Conservation (phyloP, 1,140 invertebrate genomes). For the Drosophila mauritiana region DNA sequence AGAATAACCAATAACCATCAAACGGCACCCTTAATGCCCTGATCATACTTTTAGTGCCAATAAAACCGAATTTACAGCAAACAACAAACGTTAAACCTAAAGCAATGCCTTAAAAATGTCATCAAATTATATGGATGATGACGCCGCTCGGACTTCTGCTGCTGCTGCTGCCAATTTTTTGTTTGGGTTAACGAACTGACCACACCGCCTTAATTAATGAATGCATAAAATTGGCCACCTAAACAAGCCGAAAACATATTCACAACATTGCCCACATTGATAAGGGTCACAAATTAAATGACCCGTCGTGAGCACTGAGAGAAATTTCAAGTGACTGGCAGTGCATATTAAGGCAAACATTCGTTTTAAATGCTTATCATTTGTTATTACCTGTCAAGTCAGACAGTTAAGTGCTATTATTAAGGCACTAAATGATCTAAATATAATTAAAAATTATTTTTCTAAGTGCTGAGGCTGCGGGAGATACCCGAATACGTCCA, state of each 20-base stretch:
- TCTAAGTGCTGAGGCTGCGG: conserved; percentile 7
- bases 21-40: conserved; percentile 51
- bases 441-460: background rate
- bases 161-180: conserved; percentile 4
- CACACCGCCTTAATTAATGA: conserved; percentile 60
- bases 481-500: conserved; percentile 23
- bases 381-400: background rate
- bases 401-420: background rate
- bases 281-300: conserved; percentile 75
- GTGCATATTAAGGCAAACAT: too few species aligned
- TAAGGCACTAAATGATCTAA: too few species aligned
- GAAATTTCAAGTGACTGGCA: background rate
- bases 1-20: conserved; percentile 44
- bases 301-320: conserved; percentile 3
- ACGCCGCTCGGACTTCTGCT: conserved; percentile 15
- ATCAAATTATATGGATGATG: conserved; percentile 44
- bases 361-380: too few species aligned
- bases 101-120: conserved; percentile 42
- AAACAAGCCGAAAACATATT: conserved; percentile 67
- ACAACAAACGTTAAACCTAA: conserved; percentile 35
- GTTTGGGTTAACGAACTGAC: conserved; percentile 74
- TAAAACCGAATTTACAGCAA: conserved; percentile 68
- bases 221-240: conserved; percentile 62
- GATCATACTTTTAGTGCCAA: conserved; percentile 49
- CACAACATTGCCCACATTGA: conserved; percentile 67